Base-by-base conservation (phyloP, 1,140 invertebrate genomes). In the Brachionus asplanchnoidis region DNA sequence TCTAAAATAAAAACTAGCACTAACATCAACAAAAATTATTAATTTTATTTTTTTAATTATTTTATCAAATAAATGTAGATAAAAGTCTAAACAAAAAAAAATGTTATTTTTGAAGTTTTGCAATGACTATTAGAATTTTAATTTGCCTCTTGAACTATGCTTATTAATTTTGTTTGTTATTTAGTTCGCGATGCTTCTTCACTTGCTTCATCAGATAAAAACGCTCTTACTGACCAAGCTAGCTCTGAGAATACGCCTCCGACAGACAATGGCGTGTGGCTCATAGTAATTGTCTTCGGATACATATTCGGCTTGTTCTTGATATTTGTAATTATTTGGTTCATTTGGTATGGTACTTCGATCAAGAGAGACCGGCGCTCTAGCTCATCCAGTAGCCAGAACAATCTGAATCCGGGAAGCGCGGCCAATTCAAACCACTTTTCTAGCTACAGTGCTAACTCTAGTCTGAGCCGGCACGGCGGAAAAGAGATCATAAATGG, bases 331-430 rank as follows among this genome's bases (percentile, higher is more conserved):
- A 53, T 84, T 3, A 65, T 77, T 44, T 84, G 70, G 66, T 77
- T 84, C 9, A 75, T 84, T 53, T 84, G 84, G 84, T 84, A 84
- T 12, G 82, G 82, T 8, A 84, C 79, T 23, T 82, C 79, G 20
- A 60, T 82, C 8, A 82, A 82, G 26, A 23, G 79, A 3, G 36
- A 32, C 42, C 17, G 42, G 4, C 53, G 42, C 11, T 40, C 68
- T 5, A 73, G 68, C 17, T 73, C 68, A 65, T 82, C 36, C 9
- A 82, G 36, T 11, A 82, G 79, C 12, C 79, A 60, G 40, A 82
- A 82, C 26, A 68, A 80, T 28, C 23, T 82, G 1, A 82, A 82
- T 36, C 53, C 50, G 26, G 50, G 17, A 20, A 50, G 44, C 12
- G 9, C 14, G 7, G 14, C 79, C 14, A 44, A 23, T 60, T 82